Conservation (phyloP, 1,140 invertebrate species). For the Lordiphosa clarofinis region DNA sequence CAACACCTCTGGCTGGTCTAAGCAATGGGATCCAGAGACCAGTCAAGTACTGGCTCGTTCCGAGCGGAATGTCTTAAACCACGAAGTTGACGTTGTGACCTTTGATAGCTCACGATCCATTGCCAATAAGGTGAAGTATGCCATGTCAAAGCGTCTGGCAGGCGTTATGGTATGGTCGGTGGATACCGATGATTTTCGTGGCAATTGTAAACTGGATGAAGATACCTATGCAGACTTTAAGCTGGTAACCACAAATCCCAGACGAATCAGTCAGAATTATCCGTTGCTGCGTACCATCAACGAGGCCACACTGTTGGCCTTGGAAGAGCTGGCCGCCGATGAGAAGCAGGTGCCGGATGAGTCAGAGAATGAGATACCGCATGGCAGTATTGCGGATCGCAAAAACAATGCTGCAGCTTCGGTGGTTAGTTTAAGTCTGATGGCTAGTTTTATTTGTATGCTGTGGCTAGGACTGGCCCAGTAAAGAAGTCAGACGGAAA, state of each 20-base stretch:
- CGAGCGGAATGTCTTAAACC: constrained; percentile 75
- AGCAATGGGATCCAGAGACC: constrained; percentile 82
- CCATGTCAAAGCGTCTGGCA: constrained; percentile 84
- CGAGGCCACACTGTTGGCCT: constrained; percentile 81
- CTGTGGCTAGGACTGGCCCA: constrained; percentile 34
- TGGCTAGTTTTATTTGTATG: constrained; percentile 25
- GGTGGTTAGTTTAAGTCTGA: constrained; percentile 39
- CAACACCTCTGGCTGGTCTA: constrained; percentile 80
- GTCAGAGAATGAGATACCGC: constrained; percentile 61
- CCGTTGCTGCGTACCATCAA: constrained; percentile 84
- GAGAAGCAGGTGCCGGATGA: constrained; percentile 71
- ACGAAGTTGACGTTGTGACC: constrained; percentile 80
- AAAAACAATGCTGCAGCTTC: constrained; percentile 47
- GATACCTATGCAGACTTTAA: constrained; percentile 80
- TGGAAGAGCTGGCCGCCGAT: constrained; percentile 81
- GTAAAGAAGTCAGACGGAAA: constrained; percentile 5
- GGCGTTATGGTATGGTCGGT: constrained; percentile 93
- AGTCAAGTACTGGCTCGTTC: constrained; percentile 82
- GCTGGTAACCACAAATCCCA: constrained; percentile 63
- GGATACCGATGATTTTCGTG: constrained; percentile 88
- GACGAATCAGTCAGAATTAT: constrained; percentile 80
- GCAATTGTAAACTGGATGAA: constrained; percentile 81
- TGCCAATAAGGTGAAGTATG: constrained; percentile 83
- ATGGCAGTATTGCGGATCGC: constrained; percentile 49
- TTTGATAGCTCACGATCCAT: constrained; percentile 84